Evolutionary conservation across 2,797 vertebrate genomes (phyloP).

Genomic region (Poecilia gillii): DNA sequence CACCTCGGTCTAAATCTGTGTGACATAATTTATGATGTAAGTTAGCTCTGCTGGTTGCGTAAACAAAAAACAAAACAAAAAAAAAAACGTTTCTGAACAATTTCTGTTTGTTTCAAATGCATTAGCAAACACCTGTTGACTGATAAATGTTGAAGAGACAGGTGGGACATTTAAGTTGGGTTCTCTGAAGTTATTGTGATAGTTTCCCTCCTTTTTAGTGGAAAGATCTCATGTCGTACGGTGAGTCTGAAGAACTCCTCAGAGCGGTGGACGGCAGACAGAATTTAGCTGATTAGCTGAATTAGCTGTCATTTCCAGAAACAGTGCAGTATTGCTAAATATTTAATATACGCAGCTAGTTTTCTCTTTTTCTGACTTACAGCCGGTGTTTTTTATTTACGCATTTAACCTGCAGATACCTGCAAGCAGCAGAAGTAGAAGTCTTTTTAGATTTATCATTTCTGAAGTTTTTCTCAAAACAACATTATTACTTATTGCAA

Average conservation of each 20-base stretch:
- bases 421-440: no score
- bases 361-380: background rate
- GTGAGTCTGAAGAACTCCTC: background rate
- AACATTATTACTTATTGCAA: no score
- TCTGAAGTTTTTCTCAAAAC: no score
- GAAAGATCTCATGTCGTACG: background rate
- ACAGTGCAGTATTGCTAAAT: background rate
- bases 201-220: background rate
- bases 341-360: background rate
- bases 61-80: background rate
- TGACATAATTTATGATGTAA: slow-evolving; percentile 52
- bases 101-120: background rate
- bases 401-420: no score
- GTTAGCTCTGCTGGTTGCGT: background rate
- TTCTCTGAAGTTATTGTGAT: background rate
- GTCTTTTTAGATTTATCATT: no score
- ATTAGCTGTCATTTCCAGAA: background rate
- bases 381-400: no score
- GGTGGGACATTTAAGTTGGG: background rate
- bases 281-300: background rate
- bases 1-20: slow-evolving; percentile 35
- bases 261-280: background rate
- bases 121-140: background rate
- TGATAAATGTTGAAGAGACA: background rate
- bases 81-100: background rate